Conservation (phyloP, 2,888 invertebrate species). For the Microplitis deprimator region DNA sequence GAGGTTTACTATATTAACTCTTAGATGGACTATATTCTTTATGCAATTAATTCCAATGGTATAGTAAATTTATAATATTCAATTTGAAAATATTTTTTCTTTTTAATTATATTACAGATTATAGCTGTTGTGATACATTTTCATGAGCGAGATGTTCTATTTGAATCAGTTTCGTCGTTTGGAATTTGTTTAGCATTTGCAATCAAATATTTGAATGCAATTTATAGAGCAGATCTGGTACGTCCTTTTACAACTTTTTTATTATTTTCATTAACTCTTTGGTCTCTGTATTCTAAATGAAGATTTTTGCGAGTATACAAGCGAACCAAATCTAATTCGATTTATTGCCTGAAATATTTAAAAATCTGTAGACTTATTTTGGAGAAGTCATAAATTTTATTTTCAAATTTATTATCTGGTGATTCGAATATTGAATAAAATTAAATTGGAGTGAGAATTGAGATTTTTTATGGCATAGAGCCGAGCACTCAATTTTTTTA, state of each 20-base stretch:
- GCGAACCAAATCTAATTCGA: not conserved
- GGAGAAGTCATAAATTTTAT: no score
- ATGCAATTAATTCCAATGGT: slow-evolving; percentile 4
- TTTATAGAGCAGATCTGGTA: not conserved
- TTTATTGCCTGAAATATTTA: no score
- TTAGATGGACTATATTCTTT: not conserved
- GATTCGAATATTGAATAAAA: no score
- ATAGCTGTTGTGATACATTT: slow-evolving; percentile 6
- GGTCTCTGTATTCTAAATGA: not conserved
- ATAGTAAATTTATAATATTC: not conserved
- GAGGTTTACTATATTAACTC: not conserved
- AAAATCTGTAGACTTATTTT: no score
- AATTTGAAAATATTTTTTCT: not conserved
- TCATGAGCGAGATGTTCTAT: not conserved
- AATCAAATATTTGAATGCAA: slow-evolving; percentile 1
- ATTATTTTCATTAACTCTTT: not conserved
- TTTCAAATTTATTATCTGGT: no score
- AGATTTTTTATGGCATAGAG: no score
- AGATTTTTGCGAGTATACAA: not conserved
- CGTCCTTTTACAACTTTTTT: not conserved
- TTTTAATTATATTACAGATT: not conserved
- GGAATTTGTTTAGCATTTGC: not conserved
- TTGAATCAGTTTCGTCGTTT: slow-evolving; percentile 12
- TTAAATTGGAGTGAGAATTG: no score
- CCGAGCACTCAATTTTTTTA: no score